Conservation (phyloP, 1,140 invertebrate species). For the Hypsibius dujardini region DNA sequence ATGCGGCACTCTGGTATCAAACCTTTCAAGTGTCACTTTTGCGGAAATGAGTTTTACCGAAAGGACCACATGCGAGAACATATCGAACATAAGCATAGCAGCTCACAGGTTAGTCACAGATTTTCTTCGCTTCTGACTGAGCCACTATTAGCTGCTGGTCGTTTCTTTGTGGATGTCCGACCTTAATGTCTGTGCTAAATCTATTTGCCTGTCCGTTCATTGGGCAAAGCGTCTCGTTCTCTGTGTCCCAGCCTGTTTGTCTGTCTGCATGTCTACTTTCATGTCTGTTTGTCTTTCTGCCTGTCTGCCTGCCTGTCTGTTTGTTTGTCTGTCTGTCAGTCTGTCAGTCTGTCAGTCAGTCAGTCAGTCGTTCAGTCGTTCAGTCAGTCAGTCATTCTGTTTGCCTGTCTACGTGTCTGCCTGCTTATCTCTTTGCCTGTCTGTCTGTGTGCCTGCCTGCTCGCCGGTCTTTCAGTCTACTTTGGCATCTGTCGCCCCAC, state of each 20-base stretch:
- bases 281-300: too few species aligned
- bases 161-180: too few species aligned
- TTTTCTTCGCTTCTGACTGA: background rate
- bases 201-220: background rate
- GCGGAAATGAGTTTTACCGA: conserved; percentile 73
- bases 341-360: background rate
- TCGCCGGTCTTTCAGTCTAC: background rate
- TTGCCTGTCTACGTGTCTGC: too few species aligned
- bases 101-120: background rate
- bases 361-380: too few species aligned
- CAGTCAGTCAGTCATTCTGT: background rate
- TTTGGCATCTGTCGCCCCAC: background rate
- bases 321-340: background rate
- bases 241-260: background rate
- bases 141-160: background rate
- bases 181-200: background rate
- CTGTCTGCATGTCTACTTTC: too few species aligned
- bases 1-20: conserved; percentile 80
- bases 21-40: conserved; percentile 74
- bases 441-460: background rate
- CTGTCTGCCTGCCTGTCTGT: too few species aligned
- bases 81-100: background rate
- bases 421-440: background rate
- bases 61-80: conserved; percentile 66
- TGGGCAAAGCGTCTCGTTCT: background rate